Percentiles rank a stretch among this genome's conserved stretches.
These are phyloP conservation scores for Acestrorhynchus altus DNA, from an alignment of 2,797 vertebrate genomes.

Conservation along the genomic window DNA sequence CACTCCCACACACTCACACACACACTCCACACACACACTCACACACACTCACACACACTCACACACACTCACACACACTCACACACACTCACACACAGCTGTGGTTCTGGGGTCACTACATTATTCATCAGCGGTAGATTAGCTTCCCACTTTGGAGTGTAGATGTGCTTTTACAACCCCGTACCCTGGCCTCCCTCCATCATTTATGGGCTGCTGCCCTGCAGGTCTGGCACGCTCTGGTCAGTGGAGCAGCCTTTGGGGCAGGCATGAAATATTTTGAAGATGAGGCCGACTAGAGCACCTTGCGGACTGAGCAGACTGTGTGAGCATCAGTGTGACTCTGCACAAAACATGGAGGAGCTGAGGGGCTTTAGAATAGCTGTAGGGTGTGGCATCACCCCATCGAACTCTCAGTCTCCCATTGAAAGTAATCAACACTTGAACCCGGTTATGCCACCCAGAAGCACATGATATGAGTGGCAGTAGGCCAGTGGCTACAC, in stretches of 20 bases:
- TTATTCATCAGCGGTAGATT: conserved; percentile 74
- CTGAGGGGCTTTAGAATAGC: background rate
- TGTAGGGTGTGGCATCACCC: no score
- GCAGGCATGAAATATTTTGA: conserved; percentile 29
- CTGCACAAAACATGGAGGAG: background rate
- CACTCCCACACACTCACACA: no score
- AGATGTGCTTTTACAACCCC: conserved; percentile 58
- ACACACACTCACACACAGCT: conserved; percentile 42
- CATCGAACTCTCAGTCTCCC: no score
- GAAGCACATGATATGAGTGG: no score
- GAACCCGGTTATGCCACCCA: no score
- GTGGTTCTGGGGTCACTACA: conserved; percentile 63
- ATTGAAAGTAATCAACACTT: no score
- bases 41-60: conserved; percentile 25
- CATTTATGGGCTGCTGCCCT: conserved; percentile 64
- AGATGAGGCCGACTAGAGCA: background rate
- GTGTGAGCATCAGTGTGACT: background rate
- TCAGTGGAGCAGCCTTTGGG: background rate
- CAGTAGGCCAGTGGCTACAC: no score
- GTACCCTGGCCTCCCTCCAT: conserved; percentile 61
- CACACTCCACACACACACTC: no score
- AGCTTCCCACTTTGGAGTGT: conserved; percentile 61
- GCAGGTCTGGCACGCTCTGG: background rate
- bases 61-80: conserved; percentile 47
- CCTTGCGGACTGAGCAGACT: background rate